Evolutionary conservation across 37 sponge, comb jelly and placozoan species (phyloP).

Genomic region (Aplysina aerophoba): DNA sequence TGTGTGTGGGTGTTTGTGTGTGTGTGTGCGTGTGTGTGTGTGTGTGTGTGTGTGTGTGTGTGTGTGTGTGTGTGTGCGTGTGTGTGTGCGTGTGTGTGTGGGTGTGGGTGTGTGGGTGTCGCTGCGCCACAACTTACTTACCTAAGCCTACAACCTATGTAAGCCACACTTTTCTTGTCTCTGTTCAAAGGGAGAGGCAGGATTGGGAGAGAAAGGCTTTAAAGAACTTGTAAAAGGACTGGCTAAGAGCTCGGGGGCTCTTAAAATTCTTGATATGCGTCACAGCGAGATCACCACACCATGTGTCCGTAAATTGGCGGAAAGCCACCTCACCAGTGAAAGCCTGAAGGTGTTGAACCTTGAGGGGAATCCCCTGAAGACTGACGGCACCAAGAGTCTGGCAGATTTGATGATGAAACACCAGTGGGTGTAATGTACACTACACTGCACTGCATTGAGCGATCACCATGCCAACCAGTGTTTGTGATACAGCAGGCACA

Average conservation of each 20-base stretch:
- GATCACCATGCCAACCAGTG: too few species aligned
- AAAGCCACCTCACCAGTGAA: slow-evolving; percentile 67
- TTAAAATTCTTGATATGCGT: slow-evolving; percentile 59
- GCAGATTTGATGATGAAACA: slow-evolving; percentile 59
- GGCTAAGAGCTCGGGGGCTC: slow-evolving; percentile 60
- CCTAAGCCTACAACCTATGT: not conserved
- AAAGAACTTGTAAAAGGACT: slow-evolving; percentile 72
- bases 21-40: too few species aligned
- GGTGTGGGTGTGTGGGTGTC: too few species aligned
- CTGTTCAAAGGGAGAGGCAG: slow-evolving; percentile 41
- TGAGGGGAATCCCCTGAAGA: slow-evolving; percentile 59
- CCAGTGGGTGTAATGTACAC: slow-evolving; percentile 10
- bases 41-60: too few species aligned
- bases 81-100: too few species aligned
- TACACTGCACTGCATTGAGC: too few species aligned
- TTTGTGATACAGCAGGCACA: too few species aligned
- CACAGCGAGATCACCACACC: slow-evolving; percentile 51
- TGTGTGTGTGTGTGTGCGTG: too few species aligned
- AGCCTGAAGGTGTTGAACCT: slow-evolving; percentile 53
- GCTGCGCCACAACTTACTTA: too few species aligned
- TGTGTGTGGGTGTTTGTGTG: too few species aligned
- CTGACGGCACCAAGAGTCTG: slow-evolving; percentile 48
- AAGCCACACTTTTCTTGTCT: not conserved
- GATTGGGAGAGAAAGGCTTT: slow-evolving; percentile 68
- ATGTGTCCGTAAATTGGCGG: slow-evolving; percentile 56